Conservation (phyloP, 2,113 vertebrate species). For the Cygnus atratus region DNA sequence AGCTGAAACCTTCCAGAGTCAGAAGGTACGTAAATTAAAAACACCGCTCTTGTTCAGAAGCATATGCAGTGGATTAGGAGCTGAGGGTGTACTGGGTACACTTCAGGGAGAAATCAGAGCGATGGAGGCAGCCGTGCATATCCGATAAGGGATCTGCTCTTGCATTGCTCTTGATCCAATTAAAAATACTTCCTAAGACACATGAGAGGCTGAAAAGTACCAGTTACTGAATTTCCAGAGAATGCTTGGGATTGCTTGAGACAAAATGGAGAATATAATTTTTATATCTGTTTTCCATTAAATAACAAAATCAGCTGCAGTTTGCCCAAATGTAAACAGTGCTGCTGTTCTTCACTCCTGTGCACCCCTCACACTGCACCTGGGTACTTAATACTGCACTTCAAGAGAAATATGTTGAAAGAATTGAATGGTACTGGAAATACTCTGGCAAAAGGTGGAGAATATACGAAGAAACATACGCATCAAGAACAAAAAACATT, state of each 20-base stretch:
- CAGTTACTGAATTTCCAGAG: neutral
- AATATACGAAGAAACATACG: rapidly evolving
- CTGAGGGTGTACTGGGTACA: neutral
- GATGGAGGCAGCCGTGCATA: neutral
- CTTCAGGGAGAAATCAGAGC: neutral
- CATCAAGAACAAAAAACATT: neutral
- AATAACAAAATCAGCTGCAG: neutral
- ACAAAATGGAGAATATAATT: neutral
- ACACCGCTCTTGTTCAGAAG: neutral
- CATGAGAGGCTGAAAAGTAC: neutral
- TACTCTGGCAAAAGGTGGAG: neutral
- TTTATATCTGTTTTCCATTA: neutral
- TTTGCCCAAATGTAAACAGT: neutral
- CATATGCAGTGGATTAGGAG: neutral
- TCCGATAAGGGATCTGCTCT: neutral
- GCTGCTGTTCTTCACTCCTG: neutral
- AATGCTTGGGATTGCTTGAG: neutral
- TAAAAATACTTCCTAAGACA: neutral
- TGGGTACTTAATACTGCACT: no score
- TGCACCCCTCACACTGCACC: neutral
- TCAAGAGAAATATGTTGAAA: neutral
- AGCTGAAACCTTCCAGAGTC: neutral
- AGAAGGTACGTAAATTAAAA: neutral
- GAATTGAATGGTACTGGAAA: neutral
- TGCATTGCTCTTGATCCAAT: neutral